phyloP scores from a whole-genome alignment of 2,888 invertebrate genomes.

The Microctonus hyperodae region DNA sequence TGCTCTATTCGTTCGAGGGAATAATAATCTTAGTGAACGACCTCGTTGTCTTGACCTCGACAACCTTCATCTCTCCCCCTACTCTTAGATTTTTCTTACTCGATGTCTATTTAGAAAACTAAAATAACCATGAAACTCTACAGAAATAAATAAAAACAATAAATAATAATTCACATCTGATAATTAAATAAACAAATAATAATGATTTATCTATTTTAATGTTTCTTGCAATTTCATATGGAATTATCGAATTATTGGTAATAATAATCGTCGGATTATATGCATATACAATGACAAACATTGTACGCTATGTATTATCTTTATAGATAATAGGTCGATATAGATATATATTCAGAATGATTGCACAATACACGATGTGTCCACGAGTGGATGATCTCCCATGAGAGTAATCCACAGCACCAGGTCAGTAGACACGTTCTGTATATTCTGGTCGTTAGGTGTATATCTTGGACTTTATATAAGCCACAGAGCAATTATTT shows the following conservation, averaged over 20 bases:
- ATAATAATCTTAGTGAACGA: conserved; percentile 48
- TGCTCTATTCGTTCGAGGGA: conserved; percentile 8
- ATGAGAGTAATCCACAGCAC: conserved; percentile 45
- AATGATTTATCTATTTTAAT: background rate
- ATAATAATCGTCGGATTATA: background rate
- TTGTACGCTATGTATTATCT: background rate
- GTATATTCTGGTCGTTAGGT: conserved; percentile 15
- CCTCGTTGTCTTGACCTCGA: conserved; percentile 51
- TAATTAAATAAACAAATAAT: background rate
- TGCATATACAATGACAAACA: background rate
- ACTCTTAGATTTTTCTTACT: background rate
- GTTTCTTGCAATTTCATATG: background rate
- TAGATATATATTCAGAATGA: conserved; percentile 39
- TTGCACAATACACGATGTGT: conserved; percentile 45
- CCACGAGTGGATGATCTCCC: conserved; percentile 50
- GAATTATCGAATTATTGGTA: background rate
- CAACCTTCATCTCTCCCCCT: conserved; percentile 39
- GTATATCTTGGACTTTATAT: conserved; percentile 10
- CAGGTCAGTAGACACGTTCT: conserved; percentile 31
- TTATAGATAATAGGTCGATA: background rate
- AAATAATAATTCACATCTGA: background rate
- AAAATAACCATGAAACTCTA: background rate
- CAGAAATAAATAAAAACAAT: background rate
- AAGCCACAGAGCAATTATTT: conserved; percentile 11
- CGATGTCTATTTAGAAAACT: background rate